These are phyloP conservation scores for Parazoanthus swiftii DNA, from an alignment of 92 coral and sea anemone species.

Conservation along the genomic window DNA sequence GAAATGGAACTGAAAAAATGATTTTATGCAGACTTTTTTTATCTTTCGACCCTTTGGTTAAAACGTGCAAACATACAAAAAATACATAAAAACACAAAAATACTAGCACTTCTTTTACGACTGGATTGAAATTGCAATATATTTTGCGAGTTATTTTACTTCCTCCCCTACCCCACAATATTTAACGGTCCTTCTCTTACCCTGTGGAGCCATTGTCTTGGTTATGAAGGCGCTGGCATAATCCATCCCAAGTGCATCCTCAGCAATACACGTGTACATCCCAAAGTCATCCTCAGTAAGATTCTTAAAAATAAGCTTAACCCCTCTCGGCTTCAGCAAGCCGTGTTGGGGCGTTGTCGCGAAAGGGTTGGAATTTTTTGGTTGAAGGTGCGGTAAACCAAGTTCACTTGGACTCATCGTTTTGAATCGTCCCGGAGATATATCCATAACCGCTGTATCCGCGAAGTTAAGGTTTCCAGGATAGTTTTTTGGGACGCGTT, in stretches of 20 bases:
- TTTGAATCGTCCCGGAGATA: constrained; percentile 3
- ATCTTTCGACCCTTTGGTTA: too few relatives aligned
- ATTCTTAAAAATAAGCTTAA: not conserved
- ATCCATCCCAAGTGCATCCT: constrained; percentile 40
- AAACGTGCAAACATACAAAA: too few relatives aligned
- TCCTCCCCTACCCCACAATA: too few relatives aligned
- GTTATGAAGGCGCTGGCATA: constrained; percentile 13
- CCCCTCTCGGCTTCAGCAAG: not conserved
- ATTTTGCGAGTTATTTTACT: too few relatives aligned
- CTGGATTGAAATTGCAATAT: too few relatives aligned
- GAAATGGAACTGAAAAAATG: too few relatives aligned
- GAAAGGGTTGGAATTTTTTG: not conserved
- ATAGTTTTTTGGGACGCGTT: constrained; percentile 28
- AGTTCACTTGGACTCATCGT: not conserved
- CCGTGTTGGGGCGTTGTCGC: constrained; percentile 7
- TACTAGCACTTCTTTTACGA: too few relatives aligned
- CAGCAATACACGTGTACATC: constrained; percentile 47
- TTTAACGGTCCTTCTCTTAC: not conserved
- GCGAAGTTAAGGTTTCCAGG: constrained; percentile 2
- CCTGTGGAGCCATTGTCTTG: not conserved
- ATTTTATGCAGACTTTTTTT: too few relatives aligned
- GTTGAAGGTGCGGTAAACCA: not conserved
- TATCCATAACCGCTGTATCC: not conserved
- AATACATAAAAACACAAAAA: too few relatives aligned
- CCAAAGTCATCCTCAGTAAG: constrained; percentile 44